A percentile compares a stretch with the other conserved stretches of the same genome.
These are phyloP conservation scores for Hippocampus comes DNA, from an alignment of 2,113 vertebrate species.

Conservation along the genomic window DNA sequence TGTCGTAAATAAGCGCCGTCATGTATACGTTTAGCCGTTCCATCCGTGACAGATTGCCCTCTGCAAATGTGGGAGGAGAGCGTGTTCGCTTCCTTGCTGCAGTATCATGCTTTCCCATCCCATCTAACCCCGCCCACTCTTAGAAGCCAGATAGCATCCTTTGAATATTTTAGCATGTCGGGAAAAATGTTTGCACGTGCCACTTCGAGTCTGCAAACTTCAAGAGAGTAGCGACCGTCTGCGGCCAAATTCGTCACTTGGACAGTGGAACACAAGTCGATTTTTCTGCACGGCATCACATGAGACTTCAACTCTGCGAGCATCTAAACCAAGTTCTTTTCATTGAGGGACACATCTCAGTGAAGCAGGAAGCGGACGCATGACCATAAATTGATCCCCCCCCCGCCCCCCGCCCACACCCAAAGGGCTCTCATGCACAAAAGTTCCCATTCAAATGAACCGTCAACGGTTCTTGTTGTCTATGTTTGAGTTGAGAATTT, in stretches of 20 bases:
- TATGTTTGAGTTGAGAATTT: too few relatives aligned
- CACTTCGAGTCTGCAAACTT: not conserved
- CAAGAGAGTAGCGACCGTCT: not conserved
- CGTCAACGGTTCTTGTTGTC: too few relatives aligned
- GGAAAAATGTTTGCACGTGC: slow-evolving; percentile 48
- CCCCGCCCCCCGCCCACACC: too few relatives aligned
- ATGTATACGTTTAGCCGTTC: slow-evolving; percentile 46
- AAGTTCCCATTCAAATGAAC: too few relatives aligned
- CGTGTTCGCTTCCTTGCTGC: slow-evolving; percentile 11
- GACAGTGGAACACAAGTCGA: not conserved
- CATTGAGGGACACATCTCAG: not conserved
- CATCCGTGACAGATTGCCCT: slow-evolving; percentile 38
- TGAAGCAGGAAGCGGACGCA: too few relatives aligned
- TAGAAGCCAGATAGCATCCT: slow-evolving; percentile 39
- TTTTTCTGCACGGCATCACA: not conserved
- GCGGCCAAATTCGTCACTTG: not conserved
- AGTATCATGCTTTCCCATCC: slow-evolving; percentile 30
- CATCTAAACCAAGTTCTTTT: not conserved
- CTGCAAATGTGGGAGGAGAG: slow-evolving; percentile 22
- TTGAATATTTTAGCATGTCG: slow-evolving; percentile 60
- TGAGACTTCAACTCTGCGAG: not conserved
- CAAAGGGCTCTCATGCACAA: too few relatives aligned
- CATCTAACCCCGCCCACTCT: not conserved
- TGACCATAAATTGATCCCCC: too few relatives aligned
- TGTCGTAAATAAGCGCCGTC: slow-evolving; percentile 44